Conservation (phyloP, 2,888 invertebrate genomes). For the Dilophus febrilis region DNA sequence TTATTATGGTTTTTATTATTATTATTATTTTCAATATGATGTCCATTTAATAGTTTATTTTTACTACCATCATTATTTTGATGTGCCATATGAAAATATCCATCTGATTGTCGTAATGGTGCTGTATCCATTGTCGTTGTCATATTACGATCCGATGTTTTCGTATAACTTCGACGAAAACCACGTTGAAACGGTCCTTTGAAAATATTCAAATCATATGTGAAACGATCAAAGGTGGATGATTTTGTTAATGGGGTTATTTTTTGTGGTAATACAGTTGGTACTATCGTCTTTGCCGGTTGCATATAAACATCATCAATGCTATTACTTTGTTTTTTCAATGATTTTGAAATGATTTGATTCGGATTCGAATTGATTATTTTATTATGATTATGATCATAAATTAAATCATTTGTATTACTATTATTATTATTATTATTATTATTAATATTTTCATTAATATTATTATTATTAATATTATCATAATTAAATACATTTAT, state of each 20-base stretch:
- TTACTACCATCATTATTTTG: not conserved
- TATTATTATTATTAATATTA: constrained; percentile 1
- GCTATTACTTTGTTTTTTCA: too few relatives aligned
- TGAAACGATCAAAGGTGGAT: not conserved
- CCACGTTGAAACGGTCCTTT: constrained; percentile 22
- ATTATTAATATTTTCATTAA: constrained; percentile 3
- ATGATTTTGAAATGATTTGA: too few relatives aligned
- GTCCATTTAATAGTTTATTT: not conserved
- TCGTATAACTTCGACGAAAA: constrained; percentile 22
- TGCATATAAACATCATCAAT: not conserved
- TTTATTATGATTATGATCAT: not conserved
- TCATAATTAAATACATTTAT: constrained; percentile 1
- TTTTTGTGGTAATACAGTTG: too few relatives aligned
- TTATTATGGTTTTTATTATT: too few relatives aligned
- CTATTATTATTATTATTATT: constrained; percentile 1
- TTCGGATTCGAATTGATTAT: not conserved
- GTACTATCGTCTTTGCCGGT: too few relatives aligned
- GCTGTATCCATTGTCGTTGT: constrained; percentile 14
- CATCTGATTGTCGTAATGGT: constrained; percentile 21
- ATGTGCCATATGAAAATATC: constrained; percentile 14
- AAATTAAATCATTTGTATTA: not conserved
- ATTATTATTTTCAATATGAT: too few relatives aligned
- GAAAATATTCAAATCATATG: constrained; percentile 2
- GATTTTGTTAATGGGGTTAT: not conserved
- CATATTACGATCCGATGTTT: constrained; percentile 4